phyloP scores from a whole-genome alignment of 2,888 invertebrate genomes.

The Plebejus argus region DNA sequence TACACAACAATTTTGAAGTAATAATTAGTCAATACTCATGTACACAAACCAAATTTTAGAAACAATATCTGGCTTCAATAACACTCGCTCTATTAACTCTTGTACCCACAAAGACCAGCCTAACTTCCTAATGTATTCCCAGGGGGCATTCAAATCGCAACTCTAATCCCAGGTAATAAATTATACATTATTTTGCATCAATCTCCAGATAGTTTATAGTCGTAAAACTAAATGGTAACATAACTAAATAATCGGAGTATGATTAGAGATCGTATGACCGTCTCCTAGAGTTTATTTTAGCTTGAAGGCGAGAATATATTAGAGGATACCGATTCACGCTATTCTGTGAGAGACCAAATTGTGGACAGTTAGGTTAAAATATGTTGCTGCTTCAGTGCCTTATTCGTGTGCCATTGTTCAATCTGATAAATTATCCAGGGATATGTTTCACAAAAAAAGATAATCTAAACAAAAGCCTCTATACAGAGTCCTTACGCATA shows the following conservation, averaged over 20 bases:
- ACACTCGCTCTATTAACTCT: conserved; percentile 72
- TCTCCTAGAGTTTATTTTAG: conserved; percentile 32
- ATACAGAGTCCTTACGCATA: not conserved
- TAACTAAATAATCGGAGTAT: conserved; percentile 23
- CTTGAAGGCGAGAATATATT: conserved; percentile 37
- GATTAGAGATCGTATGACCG: conserved; percentile 14
- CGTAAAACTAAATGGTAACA: conserved; percentile 40
- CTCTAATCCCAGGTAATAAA: conserved; percentile 47
- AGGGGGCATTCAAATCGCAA: conserved; percentile 44
- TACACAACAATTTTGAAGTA: not conserved
- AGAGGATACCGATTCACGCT: conserved; percentile 61
- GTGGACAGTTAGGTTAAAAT: conserved; percentile 73
- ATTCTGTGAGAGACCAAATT: conserved; percentile 68
- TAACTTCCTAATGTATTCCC: conserved; percentile 51
- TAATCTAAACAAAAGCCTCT: conserved; percentile 38
- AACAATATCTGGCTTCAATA: conserved; percentile 73
- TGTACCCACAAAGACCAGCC: conserved; percentile 59
- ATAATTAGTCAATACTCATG: conserved; percentile 29
- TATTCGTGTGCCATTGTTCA: conserved; percentile 63
- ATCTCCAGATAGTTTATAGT: conserved; percentile 40
- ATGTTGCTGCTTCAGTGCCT: conserved; percentile 65
- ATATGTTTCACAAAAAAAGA: conserved; percentile 34
- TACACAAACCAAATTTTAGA: conserved; percentile 45
- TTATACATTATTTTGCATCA: conserved; percentile 46
- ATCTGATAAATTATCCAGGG: conserved; percentile 56